Base-by-base conservation (phyloP, 2,113 vertebrate species). In the Chaetops frenatus region DNA sequence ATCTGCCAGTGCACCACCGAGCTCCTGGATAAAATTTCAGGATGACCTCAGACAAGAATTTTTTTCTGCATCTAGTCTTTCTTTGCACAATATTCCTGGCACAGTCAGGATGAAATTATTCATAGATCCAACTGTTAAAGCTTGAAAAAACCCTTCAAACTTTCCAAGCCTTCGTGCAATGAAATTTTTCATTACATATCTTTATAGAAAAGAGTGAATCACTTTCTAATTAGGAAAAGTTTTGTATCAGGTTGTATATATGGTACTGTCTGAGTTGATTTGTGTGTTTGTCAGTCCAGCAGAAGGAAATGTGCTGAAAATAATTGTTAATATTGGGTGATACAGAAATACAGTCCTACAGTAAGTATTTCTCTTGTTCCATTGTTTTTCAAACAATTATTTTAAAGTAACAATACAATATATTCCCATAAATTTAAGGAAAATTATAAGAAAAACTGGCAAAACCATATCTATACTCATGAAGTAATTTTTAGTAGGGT, bases 201-300 rank as follows among this genome's bases (percentile, higher is more conserved):
- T 74, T 79, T 51, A 45, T 25, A 21, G 35, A 70, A 91, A 90
- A 58, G 1, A 4, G 10, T 14, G 8, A 90, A 67, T 53, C 1
- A 6, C 35, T 88, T 77, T 64, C 67, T 94, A 84, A 91, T 65
- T 88, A 81, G 56, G 56, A 73, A 64, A 60, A 89, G n/a, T 66
- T 95, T 89, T 89, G 31, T 69, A 38, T 85, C 45, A 53, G 18
- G 18, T 48, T 92, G 18, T 69, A 88, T 83, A n/a, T 31, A 28
- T 66, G 38, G 60, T 78, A 66, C 57, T 73, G 23, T 83, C 54
- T 82, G 38, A 9, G 21, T 61, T 87, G 62, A 77, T 72, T 82
- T 82, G 29, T 77, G 62, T 57, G 47, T 70, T 91, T 86, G 38
- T 65, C 71, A 82, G 58, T 65, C 50, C 62, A 70, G 33, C 54